Conservation (phyloP, 1,140 invertebrate genomes). For the Drosophila tristis region DNA sequence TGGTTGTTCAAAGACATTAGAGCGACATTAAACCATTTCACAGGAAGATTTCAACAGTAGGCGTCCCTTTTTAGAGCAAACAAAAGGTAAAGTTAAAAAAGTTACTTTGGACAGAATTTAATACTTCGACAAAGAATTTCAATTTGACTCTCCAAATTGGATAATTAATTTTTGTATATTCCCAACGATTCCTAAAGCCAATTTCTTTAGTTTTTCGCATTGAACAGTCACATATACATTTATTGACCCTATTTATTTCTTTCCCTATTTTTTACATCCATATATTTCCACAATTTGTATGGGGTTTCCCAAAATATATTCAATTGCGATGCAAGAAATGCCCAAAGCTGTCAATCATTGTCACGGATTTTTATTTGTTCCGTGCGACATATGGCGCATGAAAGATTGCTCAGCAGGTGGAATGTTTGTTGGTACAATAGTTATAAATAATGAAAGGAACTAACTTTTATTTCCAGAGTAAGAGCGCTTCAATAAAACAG, state of each 20-base stretch:
- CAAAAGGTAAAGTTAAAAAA: too few species aligned
- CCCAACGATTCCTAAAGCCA: too few species aligned
- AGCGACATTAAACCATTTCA: constrained; percentile 44
- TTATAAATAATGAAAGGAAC: constrained; percentile 34
- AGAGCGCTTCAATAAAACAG: constrained; percentile 7
- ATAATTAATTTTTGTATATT: background rate
- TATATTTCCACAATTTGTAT: constrained; percentile 31
- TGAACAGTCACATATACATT: background rate
- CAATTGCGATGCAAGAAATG: constrained; percentile 39
- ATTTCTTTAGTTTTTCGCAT: background rate
- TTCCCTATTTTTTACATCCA: constrained; percentile 33
- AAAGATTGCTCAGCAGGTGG: constrained; percentile 16
- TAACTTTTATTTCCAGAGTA: constrained; percentile 1
- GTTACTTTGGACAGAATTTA: too few species aligned
- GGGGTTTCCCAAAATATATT: constrained; percentile 24
- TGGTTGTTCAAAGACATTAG: constrained; percentile 53
- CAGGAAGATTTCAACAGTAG: too few species aligned
- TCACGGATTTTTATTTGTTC: constrained; percentile 24
- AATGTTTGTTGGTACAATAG: constrained; percentile 6
- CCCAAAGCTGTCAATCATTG: constrained; percentile 51
- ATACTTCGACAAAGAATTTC: too few species aligned
- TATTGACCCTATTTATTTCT: constrained; percentile 36
- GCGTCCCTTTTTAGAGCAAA: too few species aligned
- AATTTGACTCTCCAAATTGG: too few species aligned
- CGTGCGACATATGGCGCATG: constrained; percentile 33